Percentiles rank a stretch among this genome's conserved stretches.
phyloP scores from a whole-genome alignment of 2,888 invertebrate species.

The Volucella zonaria region DNA sequence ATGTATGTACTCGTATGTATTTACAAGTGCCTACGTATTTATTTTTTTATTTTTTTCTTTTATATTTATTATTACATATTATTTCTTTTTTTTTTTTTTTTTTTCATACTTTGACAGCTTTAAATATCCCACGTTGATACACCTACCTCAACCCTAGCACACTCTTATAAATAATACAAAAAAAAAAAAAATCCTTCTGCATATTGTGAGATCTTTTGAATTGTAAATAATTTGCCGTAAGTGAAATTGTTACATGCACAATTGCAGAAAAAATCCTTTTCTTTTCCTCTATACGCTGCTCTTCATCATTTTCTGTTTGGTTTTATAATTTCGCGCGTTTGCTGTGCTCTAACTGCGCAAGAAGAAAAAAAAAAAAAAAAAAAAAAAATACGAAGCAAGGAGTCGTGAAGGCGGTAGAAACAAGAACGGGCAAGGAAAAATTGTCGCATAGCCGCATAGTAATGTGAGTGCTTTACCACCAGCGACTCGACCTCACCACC shows the following conservation, averaged over 20 bases:
- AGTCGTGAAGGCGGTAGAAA: constrained; percentile 27
- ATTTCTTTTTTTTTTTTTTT: constrained; percentile 30
- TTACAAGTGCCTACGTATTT: background rate
- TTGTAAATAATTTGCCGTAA: constrained; percentile 73
- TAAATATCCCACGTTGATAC: constrained; percentile 37
- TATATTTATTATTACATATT: no score
- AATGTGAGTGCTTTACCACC: constrained; percentile 55
- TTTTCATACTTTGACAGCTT: constrained; percentile 56
- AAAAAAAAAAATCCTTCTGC: constrained; percentile 67
- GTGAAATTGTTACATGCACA: constrained; percentile 74
- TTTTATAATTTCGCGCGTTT: constrained; percentile 74
- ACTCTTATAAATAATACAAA: constrained; percentile 30
- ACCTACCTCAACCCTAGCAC: constrained; percentile 3
- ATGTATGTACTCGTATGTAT: background rate
- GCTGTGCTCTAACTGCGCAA: constrained; percentile 51
- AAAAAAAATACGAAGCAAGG: constrained; percentile 18
- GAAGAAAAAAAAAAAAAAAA: constrained; percentile 14
- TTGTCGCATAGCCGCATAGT: constrained; percentile 72
- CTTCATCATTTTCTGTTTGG: constrained; percentile 73
- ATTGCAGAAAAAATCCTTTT: constrained; percentile 73
- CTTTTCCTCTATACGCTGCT: constrained; percentile 66
- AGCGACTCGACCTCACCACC: constrained; percentile 15
- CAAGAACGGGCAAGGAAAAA: constrained; percentile 40
- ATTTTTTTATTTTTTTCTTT: no score
- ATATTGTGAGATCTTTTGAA: constrained; percentile 72